Evolutionary conservation across 2,113 vertebrate species (phyloP).

Genomic region (Passer montanus): DNA sequence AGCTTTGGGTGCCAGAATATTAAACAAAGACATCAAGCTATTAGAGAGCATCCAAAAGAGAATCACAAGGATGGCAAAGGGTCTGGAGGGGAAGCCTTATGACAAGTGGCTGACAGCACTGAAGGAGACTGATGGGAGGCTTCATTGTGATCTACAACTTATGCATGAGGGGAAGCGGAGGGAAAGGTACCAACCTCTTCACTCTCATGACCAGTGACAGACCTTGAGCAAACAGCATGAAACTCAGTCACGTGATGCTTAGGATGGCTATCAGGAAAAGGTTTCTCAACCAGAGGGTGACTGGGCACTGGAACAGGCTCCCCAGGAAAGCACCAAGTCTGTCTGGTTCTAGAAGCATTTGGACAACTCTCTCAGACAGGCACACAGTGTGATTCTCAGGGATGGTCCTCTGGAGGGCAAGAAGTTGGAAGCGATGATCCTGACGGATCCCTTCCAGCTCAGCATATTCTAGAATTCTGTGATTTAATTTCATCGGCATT

Average conservation of each 20-base stretch:
- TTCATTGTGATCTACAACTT: too few relatives aligned
- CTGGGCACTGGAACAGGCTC: background rate
- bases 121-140: background rate
- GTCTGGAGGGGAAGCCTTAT: background rate
- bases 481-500: background rate
- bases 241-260: background rate
- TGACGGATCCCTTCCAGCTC: background rate
- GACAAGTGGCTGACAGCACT: too few relatives aligned
- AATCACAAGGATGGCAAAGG: background rate
- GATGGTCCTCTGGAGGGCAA: background rate
- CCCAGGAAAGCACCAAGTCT: background rate
- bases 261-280: background rate
- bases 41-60: background rate
- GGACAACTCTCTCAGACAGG: background rate
- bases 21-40: background rate
- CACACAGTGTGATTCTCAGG: background rate
- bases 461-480: background rate
- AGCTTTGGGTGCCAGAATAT: background rate
- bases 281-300: background rate
- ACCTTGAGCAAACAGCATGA: rapidly evolving
- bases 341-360: background rate
- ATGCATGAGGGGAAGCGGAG: background rate
- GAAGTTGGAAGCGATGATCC: too few relatives aligned
- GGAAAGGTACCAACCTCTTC: background rate
- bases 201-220: background rate